Evolutionary conservation across 2,888 invertebrate genomes (phyloP).

Genomic region (Rhabditoides inermis): DNA sequence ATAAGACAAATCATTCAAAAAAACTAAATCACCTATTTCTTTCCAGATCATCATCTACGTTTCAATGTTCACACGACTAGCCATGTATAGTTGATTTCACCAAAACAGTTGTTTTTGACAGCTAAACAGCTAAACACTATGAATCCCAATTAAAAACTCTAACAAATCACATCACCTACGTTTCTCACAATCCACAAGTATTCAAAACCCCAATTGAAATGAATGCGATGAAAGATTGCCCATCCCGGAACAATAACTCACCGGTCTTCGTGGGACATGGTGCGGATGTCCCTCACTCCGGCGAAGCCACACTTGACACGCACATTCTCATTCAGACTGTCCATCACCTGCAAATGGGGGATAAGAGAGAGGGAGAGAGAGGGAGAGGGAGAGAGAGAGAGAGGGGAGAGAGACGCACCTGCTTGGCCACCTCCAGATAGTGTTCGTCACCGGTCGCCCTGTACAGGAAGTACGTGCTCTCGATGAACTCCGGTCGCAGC

Average conservation of each 20-base stretch:
- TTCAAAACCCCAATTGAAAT: neutral
- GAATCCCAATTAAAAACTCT: neutral
- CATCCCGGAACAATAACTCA: conserved; percentile 44
- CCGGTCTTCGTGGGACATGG: conserved; percentile 72
- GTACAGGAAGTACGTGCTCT: conserved; percentile 93
- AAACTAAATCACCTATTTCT: too few species aligned
- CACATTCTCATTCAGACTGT: conserved; percentile 79
- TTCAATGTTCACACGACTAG: neutral
- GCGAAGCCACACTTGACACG: conserved; percentile 93
- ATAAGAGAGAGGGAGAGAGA: neutral
- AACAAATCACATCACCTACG: conserved; percentile 53
- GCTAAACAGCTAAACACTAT: too few species aligned
- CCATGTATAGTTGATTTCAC: too few species aligned
- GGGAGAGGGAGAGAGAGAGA: neutral
- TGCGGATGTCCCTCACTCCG: conserved; percentile 87
- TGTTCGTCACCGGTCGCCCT: conserved; percentile 88
- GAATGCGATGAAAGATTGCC: neutral
- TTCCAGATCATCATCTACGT: neutral
- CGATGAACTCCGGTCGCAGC: conserved; percentile 83
- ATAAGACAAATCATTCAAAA: too few species aligned
- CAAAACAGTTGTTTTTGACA: too few species aligned
- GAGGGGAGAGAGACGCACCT: conserved; percentile 46
- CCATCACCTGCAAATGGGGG: conserved; percentile 65
- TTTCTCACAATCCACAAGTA: too few species aligned
- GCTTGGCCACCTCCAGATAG: conserved; percentile 82